Evolutionary conservation across 2,113 vertebrate species (phyloP).

Genomic region (Prionailurus bengalensis): DNA sequence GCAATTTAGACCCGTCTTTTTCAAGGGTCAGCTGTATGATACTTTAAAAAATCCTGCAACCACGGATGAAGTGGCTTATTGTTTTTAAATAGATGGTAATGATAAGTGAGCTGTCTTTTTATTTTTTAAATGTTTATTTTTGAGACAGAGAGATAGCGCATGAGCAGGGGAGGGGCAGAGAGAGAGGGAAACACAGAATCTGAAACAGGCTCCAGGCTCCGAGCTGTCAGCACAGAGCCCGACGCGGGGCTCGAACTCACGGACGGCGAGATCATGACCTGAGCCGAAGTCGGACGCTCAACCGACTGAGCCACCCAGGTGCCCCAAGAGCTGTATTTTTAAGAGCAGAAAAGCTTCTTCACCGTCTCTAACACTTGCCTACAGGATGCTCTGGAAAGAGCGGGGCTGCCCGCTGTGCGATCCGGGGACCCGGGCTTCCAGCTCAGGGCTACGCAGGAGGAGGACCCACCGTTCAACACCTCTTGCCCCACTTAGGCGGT

Average conservation of each 20-base stretch:
- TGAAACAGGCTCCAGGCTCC: too few relatives aligned
- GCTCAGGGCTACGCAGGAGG: fast-evolving
- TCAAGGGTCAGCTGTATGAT: neutral
- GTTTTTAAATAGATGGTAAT: neutral
- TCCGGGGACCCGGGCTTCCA: neutral
- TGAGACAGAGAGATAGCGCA: too few relatives aligned
- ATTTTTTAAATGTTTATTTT: neutral
- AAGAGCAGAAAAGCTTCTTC: neutral
- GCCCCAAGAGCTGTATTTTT: neutral
- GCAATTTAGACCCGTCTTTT: neutral
- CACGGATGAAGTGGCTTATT: neutral
- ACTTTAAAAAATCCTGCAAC: neutral
- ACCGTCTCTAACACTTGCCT: neutral
- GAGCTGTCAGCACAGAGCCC: too few relatives aligned
- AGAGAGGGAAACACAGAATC: too few relatives aligned
- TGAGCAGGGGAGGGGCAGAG: too few relatives aligned
- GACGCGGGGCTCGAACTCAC: too few relatives aligned
- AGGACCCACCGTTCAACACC: neutral
- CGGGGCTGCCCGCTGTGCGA: too few relatives aligned
- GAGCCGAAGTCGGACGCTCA: too few relatives aligned
- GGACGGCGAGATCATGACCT: too few relatives aligned
- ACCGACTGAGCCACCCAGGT: too few relatives aligned
- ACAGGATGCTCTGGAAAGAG: neutral
- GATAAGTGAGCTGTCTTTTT: neutral
- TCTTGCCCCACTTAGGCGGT: fast-evolving